Base-by-base conservation (phyloP, 2,888 invertebrate genomes). In the Herminia tarsipennalis region DNA sequence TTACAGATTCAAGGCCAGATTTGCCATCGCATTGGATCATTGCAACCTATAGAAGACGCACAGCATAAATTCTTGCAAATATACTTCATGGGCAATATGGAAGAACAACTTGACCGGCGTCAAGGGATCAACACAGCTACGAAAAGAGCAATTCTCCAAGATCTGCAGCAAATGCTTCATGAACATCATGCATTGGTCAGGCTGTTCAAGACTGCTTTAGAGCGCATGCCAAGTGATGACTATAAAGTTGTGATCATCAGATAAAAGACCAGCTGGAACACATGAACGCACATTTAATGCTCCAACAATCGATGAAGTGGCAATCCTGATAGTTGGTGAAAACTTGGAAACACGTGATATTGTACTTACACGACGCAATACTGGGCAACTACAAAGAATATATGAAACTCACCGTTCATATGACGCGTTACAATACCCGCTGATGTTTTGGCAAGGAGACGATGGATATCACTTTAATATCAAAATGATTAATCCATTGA, bases 171-270 rank as follows among this genome's bases (percentile, higher is more conserved):
- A n/a, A n/a, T n/a, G n/a, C n/a, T n/a, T n/a, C n/a, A n/a, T n/a
- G n/a, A n/a, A n/a, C n/a, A n/a, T n/a, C n/a, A n/a, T n/a, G n/a
- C n/a, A n/a, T n/a, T n/a, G n/a, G n/a, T n/a, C n/a, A 56, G 46
- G 37, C 12, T 57, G 43, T 60, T 61, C 27, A 61, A 56, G 40
- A 61, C 10, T 42, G 56, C 59, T 24, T 56, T 60, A 36, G 60
- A 64, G 47, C 60, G 56, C 50, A 70, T 76, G 70, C 71, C 67
- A 65, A 47, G 28, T 58, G 69, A 73, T 65, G 51, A 68, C 45
- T 56, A 66, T 43, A 64, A 65, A 62, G 53, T 73, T 52, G 64
- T 73, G 0, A 71, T 71, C 50, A 61, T 43, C 62, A 27, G 59
- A 63, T 52, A 65, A 62, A 55, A 10, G 51, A 55, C 58, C 54